Conservation (phyloP, 35 echinoderm and acorn worm species). For the Lytechinus pictus region DNA sequence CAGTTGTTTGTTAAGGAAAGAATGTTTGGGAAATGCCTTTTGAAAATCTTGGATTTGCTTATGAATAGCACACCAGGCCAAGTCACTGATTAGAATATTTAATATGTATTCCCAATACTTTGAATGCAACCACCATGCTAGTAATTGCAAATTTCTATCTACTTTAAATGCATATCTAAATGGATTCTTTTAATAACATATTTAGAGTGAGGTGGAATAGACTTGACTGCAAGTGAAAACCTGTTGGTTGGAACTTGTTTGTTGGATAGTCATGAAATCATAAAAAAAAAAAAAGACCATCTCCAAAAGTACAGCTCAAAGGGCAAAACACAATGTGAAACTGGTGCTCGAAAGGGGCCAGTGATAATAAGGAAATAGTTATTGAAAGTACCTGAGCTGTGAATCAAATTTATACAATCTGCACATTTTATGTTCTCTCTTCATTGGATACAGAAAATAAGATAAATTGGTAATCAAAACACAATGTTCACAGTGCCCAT, state of each 20-base stretch:
- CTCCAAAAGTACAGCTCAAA: not conserved
- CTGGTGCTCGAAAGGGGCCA: not conserved
- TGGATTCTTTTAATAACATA: too few relatives aligned
- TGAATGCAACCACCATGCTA: not conserved
- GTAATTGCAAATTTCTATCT: not conserved
- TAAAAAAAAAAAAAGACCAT: too few relatives aligned
- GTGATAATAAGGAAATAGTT: not conserved
- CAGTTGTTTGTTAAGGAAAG: not conserved
- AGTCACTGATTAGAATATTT: too few relatives aligned
- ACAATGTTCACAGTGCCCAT: not conserved
- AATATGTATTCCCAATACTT: too few relatives aligned
- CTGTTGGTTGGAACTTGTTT: too few relatives aligned
- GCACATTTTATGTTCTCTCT: not conserved
- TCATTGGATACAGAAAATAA: not conserved
- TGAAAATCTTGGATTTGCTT: not conserved
- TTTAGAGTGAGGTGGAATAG: too few relatives aligned
- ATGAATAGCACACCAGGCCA: not conserved
- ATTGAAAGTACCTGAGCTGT: not conserved
- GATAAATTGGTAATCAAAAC: slow-evolving; percentile 3
- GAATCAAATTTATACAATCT: not conserved
- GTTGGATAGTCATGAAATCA: too few relatives aligned
- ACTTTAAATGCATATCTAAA: too few relatives aligned
- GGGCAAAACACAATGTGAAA: not conserved
- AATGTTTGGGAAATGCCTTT: not conserved
- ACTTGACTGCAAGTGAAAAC: too few relatives aligned